A percentile compares a stretch with the other conserved stretches of the same genome.
These are phyloP conservation scores for Lagria hirta DNA, from an alignment of 2,888 invertebrate genomes.

Conservation along the genomic window DNA sequence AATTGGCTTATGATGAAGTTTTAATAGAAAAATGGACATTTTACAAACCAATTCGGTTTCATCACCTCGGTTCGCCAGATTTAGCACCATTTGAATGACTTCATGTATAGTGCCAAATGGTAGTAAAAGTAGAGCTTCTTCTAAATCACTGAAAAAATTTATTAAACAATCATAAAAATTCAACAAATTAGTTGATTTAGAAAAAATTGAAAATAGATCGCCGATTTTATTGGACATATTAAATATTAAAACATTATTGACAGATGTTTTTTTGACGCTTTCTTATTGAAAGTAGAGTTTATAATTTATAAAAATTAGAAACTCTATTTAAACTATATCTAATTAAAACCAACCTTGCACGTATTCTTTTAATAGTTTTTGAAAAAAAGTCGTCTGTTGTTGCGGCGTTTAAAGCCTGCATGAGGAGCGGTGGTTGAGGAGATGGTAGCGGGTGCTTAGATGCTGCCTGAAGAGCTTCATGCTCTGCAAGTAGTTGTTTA, in stretches of 20 bases:
- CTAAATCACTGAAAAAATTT: constrained; percentile 73
- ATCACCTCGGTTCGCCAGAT: constrained; percentile 67
- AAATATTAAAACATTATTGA: too few species aligned
- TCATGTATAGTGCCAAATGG: constrained; percentile 82
- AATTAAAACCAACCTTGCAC: constrained; percentile 66
- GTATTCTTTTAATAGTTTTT: constrained; percentile 75
- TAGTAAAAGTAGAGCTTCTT: constrained; percentile 83
- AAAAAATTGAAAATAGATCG: too few species aligned
- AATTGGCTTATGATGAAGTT: constrained; percentile 78
- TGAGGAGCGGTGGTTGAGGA: constrained; percentile 73
- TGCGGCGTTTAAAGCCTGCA: constrained; percentile 75
- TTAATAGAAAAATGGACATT: constrained; percentile 74
- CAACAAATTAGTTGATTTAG: too few species aligned
- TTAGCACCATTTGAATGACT: constrained; percentile 71
- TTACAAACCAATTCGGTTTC: constrained; percentile 76
- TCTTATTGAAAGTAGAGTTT: too few species aligned
- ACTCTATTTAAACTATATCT: constrained; percentile 3
- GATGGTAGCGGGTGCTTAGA: constrained; percentile 49
- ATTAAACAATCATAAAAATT: too few species aligned
- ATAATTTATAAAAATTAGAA: constrained; percentile 1
- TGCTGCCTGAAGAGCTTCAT: constrained; percentile 47
- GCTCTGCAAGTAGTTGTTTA: constrained; percentile 60
- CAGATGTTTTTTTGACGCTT: too few species aligned
- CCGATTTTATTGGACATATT: too few species aligned
- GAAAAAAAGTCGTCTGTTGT: constrained; percentile 79